These are phyloP conservation scores for Leptocoma aspasia DNA, from an alignment of 2,113 vertebrate species.

Conservation along the genomic window DNA sequence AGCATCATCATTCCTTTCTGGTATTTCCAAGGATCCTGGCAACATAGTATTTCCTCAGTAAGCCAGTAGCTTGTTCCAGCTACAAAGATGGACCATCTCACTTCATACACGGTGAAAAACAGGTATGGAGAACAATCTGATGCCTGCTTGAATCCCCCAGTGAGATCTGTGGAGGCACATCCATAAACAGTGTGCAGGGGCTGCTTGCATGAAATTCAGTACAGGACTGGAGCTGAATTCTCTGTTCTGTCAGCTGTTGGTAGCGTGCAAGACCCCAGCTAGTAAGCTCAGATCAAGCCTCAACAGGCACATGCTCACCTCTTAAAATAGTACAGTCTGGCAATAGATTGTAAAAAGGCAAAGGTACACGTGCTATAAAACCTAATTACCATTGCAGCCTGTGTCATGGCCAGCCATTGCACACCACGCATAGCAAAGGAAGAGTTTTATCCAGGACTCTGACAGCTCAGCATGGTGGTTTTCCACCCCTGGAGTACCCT, in stretches of 20 bases:
- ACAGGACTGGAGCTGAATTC: neutral
- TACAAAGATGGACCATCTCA: neutral
- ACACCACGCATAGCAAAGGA: neutral
- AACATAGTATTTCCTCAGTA: neutral
- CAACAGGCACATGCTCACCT: neutral
- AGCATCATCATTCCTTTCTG: neutral
- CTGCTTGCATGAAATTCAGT: neutral
- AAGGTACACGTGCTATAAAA: neutral
- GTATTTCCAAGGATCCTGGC: neutral
- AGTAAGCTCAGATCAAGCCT: constrained; percentile 18
- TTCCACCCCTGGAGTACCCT: neutral
- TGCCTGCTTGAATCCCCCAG: neutral
- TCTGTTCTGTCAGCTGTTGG: constrained; percentile 21
- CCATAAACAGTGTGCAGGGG: neutral
- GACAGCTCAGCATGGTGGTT: neutral
- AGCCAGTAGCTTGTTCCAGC: neutral
- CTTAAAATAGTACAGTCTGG: constrained; percentile 54
- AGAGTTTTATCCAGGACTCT: neutral
- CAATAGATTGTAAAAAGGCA: constrained; percentile 11
- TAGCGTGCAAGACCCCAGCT: neutral
- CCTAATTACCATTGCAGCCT: neutral
- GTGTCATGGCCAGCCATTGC: neutral
- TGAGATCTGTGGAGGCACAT: neutral
- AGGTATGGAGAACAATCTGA: neutral
- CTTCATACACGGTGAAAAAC: neutral